Conservation (phyloP, 2,797 vertebrate genomes). For the Phoebastria nigripes region DNA sequence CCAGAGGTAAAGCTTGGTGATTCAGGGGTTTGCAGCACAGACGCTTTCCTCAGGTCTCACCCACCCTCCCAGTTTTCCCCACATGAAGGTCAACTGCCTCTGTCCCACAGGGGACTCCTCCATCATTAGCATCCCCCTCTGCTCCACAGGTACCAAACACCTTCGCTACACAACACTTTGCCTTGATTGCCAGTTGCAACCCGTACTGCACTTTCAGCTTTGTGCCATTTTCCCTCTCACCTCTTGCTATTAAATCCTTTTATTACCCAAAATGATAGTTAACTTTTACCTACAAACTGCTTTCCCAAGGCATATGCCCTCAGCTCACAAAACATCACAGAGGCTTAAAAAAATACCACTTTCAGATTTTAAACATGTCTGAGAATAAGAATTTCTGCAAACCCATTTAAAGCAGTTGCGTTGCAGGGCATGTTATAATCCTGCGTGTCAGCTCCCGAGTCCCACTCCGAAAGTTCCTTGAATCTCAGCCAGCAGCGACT, state of each 20-base stretch:
- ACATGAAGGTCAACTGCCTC: not conserved
- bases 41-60: accelerated
- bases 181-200: accelerated
- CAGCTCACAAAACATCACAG: not conserved
- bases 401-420: not conserved
- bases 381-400: not conserved
- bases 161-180: not conserved
- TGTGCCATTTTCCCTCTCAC: not conserved
- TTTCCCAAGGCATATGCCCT: not conserved
- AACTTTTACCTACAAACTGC: not conserved
- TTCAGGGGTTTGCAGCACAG: not conserved
- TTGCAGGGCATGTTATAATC: not conserved
- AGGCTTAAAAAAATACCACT: not conserved
- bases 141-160: not conserved
- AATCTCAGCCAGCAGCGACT: not conserved
- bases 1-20: not conserved
- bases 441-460: accelerated
- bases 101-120: not conserved
- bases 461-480: not conserved
- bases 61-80: not conserved
- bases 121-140: accelerated
- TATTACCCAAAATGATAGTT: not conserved
- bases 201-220: not conserved
- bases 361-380: not conserved
- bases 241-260: not conserved